Percentiles rank a stretch among this genome's conserved stretches.
Conservation (phyloP, 92 coral and sea anemone species). For the Diadumene lineata region DNA sequence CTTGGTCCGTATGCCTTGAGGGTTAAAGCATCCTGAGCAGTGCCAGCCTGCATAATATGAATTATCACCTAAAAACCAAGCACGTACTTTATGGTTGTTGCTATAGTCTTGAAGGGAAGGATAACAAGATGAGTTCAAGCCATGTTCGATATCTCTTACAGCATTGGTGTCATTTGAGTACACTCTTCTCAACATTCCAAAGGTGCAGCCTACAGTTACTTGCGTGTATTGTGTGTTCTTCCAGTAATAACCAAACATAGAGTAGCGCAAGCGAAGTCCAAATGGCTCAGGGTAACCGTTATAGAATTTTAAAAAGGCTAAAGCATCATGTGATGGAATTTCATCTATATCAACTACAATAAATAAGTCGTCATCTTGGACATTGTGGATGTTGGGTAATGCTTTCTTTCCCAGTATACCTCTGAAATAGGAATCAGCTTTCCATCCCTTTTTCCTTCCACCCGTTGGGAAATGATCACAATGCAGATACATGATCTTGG, state of each 20-base stretch:
- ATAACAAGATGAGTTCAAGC: constrained; percentile 3
- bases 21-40: constrained; percentile 40
- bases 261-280: constrained; percentile 37
- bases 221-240: constrained; percentile 29
- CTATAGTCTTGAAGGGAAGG: constrained; percentile 1
- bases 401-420: constrained; percentile 18
- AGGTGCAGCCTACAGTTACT: constrained; percentile 31
- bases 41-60: constrained; percentile 40
- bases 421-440: constrained; percentile 25
- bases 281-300: constrained; percentile 41
- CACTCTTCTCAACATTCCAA: constrained; percentile 20
- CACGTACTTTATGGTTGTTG: constrained; percentile 2
- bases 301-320: constrained; percentile 37
- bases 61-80: constrained; percentile 39
- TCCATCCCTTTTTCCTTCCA: constrained; percentile 35
- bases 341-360: constrained; percentile 35
- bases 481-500: constrained; percentile 28
- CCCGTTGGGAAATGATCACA: constrained; percentile 43
- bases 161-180: constrained; percentile 22
- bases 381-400: constrained; percentile 15
- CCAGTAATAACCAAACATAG: constrained; percentile 40
- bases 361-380: constrained; percentile 31
- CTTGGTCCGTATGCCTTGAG: constrained; percentile 26
- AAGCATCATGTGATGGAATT: constrained; percentile 23
- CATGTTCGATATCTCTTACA: constrained; percentile 19